Base-by-base conservation (phyloP, 1,140 invertebrate species). In the Drosophila busckii region DNA sequence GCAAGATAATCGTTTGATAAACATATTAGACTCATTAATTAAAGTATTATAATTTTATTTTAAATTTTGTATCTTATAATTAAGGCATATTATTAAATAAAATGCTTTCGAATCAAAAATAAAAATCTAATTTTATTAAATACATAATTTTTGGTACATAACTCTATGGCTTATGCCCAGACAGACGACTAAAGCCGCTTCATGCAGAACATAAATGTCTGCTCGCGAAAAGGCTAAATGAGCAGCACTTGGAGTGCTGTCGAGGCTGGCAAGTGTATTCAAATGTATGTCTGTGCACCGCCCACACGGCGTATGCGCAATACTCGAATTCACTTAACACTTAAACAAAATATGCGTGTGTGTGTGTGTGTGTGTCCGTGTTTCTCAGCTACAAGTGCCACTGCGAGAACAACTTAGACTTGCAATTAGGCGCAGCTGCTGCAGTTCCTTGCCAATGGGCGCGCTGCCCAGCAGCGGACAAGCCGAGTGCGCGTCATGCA, bases 281-380 rank as follows among this genome's bases (percentile, higher is more conserved):
- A 12, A 10, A 28, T 53, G 32, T 45, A 40, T 60, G 48, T 44
- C 20, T 44, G 32, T 28, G 26, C 40, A 49, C 22, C 6, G 4
- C 9, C 4, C 34, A 32, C 28, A 15, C 26, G 31, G 34, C 26
- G 22, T 45, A 46, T 56, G 16, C 34, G 42, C 42, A 37, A 22
- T 82, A 82, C 75, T 65, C 56, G 70, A 82, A 82, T 82, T 82
- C 83, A 82, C 83, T 82, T 82, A 59, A 76, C 75, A 82, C 75
- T 82, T 82, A 82, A 82, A 82, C 75, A 68, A 83, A 82, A 82
- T 82, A 76, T 82, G 19, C 9, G 7, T n/a, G 2, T 19, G 22
- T 2, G 16, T 26, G 5, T 31, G 25, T 9, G 13, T 22, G 19
- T 31, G 41, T 22, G n/a, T n/a, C n/a, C 29, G 16, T 19, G 25